phyloP scores from a whole-genome alignment of 2,113 vertebrate genomes.

The Zosterops borbonicus region DNA sequence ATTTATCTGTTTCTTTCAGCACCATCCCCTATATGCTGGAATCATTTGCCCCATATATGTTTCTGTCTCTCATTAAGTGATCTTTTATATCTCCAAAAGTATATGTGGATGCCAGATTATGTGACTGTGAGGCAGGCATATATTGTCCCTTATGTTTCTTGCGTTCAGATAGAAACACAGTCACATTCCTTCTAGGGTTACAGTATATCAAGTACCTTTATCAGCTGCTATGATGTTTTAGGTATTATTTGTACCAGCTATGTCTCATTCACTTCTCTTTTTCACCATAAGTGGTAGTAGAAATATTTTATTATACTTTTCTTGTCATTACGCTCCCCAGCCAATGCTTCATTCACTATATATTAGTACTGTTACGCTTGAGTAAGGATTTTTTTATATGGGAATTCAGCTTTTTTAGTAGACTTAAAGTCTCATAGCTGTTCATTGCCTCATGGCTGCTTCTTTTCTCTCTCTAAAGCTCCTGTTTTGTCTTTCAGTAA shows the following conservation, averaged over 20 bases:
- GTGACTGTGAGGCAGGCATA: neutral
- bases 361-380: neutral
- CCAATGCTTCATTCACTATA: neutral
- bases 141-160: neutral
- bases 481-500: neutral
- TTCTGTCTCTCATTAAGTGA: constrained; percentile 29
- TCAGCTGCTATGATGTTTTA: neutral
- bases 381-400: neutral
- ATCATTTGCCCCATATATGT: neutral
- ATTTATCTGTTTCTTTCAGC: neutral
- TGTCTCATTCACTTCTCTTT: neutral
- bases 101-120: constrained; percentile 12
- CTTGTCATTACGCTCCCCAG: neutral
- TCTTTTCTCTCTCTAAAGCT: neutral
- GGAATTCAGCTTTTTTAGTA: neutral
- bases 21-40: neutral
- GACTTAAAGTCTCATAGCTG: neutral
- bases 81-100: neutral
- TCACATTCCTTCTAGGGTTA: neutral
- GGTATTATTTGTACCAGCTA: neutral
- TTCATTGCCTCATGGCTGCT: neutral
- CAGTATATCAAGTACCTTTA: neutral
- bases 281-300: neutral
- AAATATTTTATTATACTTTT: neutral
- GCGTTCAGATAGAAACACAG: neutral